These are phyloP conservation scores for Dioctria rufipes DNA, from an alignment of 2,888 invertebrate species.

Conservation along the genomic window DNA sequence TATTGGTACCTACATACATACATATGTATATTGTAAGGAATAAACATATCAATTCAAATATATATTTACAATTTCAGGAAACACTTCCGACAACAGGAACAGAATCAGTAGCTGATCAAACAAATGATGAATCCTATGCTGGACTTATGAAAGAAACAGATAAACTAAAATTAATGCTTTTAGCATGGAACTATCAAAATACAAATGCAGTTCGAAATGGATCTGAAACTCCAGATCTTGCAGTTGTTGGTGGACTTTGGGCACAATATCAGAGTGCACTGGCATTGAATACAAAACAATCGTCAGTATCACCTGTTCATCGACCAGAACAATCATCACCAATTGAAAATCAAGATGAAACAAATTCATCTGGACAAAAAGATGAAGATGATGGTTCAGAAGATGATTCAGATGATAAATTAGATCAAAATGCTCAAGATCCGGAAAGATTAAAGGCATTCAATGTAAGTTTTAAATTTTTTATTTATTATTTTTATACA, in stretches of 20 bases:
- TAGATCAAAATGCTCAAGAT: constrained; percentile 90
- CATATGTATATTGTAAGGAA: too few species aligned
- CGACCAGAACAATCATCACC: constrained; percentile 77
- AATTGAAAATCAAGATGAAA: constrained; percentile 81
- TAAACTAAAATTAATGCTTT: constrained; percentile 90
- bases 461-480: constrained; percentile 79
- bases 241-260: constrained; percentile 82
- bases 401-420: constrained; percentile 92
- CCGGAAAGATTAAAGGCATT: constrained; percentile 96
- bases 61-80: constrained; percentile 57
- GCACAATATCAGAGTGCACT: constrained; percentile 87
- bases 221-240: constrained; percentile 69
- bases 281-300: constrained; percentile 78
- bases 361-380: constrained; percentile 90
- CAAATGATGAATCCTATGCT: constrained; percentile 58
- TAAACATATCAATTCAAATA: too few species aligned
- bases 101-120: constrained; percentile 58
- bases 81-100: constrained; percentile 63
- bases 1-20: too few species aligned
- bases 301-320: constrained; percentile 71
- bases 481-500: background rate
- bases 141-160: constrained; percentile 83
- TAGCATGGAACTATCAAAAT: constrained; percentile 91
- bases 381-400: constrained; percentile 87
- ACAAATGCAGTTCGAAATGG: constrained; percentile 80